Conservation (phyloP, 2,888 invertebrate genomes). For the Sicus ferrugineus region DNA sequence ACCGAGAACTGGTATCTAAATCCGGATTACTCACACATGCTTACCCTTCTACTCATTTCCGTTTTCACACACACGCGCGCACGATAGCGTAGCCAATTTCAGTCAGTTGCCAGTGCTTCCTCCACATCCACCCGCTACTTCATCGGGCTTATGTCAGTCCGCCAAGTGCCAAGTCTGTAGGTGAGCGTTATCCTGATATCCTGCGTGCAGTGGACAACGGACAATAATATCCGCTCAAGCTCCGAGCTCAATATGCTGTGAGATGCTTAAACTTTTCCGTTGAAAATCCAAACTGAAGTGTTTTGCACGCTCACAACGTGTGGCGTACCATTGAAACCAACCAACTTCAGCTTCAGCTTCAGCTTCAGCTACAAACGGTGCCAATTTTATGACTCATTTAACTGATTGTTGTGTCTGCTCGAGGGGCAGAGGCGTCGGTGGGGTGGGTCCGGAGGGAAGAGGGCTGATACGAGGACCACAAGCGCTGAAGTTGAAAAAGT, state of each 20-base stretch:
- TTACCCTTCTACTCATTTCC: background rate
- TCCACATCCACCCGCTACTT: background rate
- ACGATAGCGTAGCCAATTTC: too few species aligned
- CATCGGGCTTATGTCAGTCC: background rate
- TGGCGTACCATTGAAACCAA: constrained; percentile 35
- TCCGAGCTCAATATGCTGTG: background rate
- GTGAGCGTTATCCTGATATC: too few species aligned
- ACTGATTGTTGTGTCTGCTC: constrained; percentile 39
- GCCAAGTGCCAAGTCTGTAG: background rate
- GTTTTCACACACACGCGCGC: background rate
- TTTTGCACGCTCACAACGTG: background rate
- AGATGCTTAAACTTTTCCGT: constrained; percentile 6
- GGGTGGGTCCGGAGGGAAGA: background rate
- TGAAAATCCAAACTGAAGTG: background rate
- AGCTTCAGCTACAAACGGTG: constrained; percentile 39
- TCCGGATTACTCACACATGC: background rate
- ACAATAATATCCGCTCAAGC: background rate
- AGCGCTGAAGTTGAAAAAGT: background rate
- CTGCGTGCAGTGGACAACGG: too few species aligned
- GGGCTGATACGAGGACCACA: background rate
- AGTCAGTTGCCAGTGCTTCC: background rate
- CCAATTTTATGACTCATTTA: constrained; percentile 47
- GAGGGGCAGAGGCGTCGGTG: background rate
- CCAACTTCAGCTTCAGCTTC: too few species aligned
- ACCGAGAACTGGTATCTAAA: background rate